These are phyloP conservation scores for Euproctis similis DNA, from an alignment of 2,888 invertebrate genomes.

Conservation along the genomic window DNA sequence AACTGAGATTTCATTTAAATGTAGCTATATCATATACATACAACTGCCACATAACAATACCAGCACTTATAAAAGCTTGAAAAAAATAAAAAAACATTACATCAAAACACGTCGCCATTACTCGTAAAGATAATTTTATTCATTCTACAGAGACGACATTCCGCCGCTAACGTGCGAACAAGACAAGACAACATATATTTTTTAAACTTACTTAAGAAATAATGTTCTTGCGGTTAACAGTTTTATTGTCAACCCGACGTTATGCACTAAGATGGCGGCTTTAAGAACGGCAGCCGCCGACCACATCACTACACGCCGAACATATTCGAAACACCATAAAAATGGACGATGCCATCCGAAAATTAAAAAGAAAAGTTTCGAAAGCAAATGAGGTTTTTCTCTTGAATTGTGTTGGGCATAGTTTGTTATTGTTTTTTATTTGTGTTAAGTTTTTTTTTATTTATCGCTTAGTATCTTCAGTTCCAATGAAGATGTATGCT, in stretches of 20 bases:
- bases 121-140: slow-evolving; percentile 2
- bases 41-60: too few relatives aligned
- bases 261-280: slow-evolving; percentile 36
- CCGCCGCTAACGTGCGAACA: slow-evolving; percentile 6
- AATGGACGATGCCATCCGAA: slow-evolving; percentile 14
- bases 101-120: not conserved
- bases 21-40: too few relatives aligned
- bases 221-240: slow-evolving; percentile 29
- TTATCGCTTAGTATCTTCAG: too few relatives aligned
- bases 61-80: too few relatives aligned
- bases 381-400: slow-evolving; percentile 23
- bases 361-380: slow-evolving; percentile 6
- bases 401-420: too few relatives aligned
- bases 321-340: slow-evolving; percentile 53
- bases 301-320: slow-evolving; percentile 40
- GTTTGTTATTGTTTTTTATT: too few relatives aligned
- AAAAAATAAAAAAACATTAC: too few relatives aligned
- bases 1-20: too few relatives aligned
- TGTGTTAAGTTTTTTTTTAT: too few relatives aligned
- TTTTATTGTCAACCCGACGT: slow-evolving; percentile 25
- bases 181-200: slow-evolving; percentile 2
- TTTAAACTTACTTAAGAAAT: slow-evolving; percentile 10
- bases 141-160: not conserved
- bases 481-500: too few relatives aligned
- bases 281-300: slow-evolving; percentile 30